Evolutionary conservation across 2,113 vertebrate species (phyloP).

Genomic region (Macaca nemestrina): DNA sequence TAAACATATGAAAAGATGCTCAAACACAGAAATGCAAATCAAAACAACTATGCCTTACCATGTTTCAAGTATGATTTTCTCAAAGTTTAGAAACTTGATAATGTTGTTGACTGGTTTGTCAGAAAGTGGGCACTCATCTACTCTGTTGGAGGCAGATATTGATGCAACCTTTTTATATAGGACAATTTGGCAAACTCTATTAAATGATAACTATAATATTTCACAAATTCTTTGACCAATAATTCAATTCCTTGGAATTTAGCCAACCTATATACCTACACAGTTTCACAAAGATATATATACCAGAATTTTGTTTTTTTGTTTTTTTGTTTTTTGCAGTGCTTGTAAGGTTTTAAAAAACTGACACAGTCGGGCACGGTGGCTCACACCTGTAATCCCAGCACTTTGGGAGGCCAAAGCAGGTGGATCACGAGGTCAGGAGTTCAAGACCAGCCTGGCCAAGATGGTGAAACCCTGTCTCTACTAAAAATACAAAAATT

Average conservation of each 20-base stretch:
- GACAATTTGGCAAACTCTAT: constrained; percentile 43
- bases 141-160: neutral
- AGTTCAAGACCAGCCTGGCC: no score
- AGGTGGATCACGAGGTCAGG: no score
- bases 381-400: no score
- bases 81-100: constrained; percentile 48
- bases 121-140: neutral
- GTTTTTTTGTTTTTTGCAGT: neutral
- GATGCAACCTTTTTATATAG: neutral
- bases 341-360: neutral
- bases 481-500: no score
- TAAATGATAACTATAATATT: constrained; percentile 24
- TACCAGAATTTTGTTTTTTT: neutral
- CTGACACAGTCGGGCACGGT: no score
- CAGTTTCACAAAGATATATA: neutral
- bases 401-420: no score
- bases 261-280: neutral
- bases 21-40: constrained; percentile 39
- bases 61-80: constrained; percentile 32
- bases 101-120: constrained; percentile 26
- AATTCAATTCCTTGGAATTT: constrained; percentile 17
- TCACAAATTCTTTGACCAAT: neutral
- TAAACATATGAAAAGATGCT: constrained; percentile 18
- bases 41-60: neutral
- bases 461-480: no score